Percentiles rank a stretch among this genome's conserved stretches.
These are phyloP conservation scores for Anthophora plumipes DNA, from an alignment of 2,888 invertebrate species.

Conservation along the genomic window DNA sequence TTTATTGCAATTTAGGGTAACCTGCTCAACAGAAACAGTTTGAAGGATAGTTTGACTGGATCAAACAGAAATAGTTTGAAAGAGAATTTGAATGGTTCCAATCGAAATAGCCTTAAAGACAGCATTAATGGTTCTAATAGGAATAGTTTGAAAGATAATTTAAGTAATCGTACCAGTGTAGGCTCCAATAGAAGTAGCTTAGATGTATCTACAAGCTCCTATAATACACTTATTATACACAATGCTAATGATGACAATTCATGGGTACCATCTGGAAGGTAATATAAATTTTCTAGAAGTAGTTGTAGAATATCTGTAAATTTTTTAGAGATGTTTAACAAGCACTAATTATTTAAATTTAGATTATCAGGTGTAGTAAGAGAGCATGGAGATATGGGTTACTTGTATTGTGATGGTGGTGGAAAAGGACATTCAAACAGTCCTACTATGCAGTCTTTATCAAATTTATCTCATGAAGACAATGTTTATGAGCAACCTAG, in stretches of 20 bases:
- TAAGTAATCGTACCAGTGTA: slow-evolving; percentile 88
- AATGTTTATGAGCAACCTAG: slow-evolving; percentile 81
- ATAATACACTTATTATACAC: slow-evolving; percentile 94
- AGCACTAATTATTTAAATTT: slow-evolving; percentile 10
- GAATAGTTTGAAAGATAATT: slow-evolving; percentile 86
- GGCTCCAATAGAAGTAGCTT: slow-evolving; percentile 88
- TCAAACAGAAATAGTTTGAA: slow-evolving; percentile 83
- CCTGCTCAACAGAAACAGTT: slow-evolving; percentile 81
- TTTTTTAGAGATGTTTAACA: background rate
- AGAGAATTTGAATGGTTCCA: slow-evolving; percentile 82
- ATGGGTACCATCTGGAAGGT: slow-evolving; percentile 87
- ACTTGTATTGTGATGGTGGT: slow-evolving; percentile 81
- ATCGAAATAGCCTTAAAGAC: slow-evolving; percentile 83
- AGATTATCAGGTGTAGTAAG: slow-evolving; percentile 82
- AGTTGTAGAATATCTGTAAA: background rate
- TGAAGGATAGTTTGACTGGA: slow-evolving; percentile 82
- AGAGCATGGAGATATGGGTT: slow-evolving; percentile 83
- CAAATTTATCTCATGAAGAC: slow-evolving; percentile 82
- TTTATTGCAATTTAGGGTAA: slow-evolving; percentile 77
- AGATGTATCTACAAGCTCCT: slow-evolving; percentile 92
- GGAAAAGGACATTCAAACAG: slow-evolving; percentile 83
- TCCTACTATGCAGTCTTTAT: slow-evolving; percentile 84
- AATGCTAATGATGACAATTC: slow-evolving; percentile 90
- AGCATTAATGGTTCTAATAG: slow-evolving; percentile 83
- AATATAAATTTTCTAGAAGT: slow-evolving; percentile 12